Conservation (phyloP, 1,140 invertebrate genomes). For the Littorina saxatilis region DNA sequence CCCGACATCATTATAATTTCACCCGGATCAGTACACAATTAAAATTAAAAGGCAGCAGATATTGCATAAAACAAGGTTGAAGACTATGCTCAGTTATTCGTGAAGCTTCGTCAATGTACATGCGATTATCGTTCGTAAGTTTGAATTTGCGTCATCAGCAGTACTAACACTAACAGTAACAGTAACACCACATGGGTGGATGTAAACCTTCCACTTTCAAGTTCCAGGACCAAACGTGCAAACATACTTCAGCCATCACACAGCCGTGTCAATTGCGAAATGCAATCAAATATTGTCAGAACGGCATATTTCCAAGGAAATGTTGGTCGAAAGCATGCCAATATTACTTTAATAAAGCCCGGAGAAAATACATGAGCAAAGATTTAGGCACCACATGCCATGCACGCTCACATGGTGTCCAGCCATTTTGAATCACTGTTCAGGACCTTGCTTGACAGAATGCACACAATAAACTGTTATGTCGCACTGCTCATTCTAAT, state of each 20-base stretch:
- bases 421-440: constrained; percentile 63
- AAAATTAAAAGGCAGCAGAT: no score
- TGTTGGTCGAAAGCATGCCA: not conserved
- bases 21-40: no score
- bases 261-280: not conserved
- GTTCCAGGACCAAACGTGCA: constrained; percentile 6
- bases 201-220: no score
- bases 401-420: constrained; percentile 45
- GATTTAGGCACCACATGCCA: not conserved
- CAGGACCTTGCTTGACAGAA: not conserved
- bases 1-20: no score
- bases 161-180: no score
- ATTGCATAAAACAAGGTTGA: no score
- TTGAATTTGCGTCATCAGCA: constrained; percentile 24
- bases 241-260: not conserved
- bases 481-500: no score
- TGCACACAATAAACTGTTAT: not conserved
- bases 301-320: not conserved
- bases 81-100: no score
- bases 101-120: no score
- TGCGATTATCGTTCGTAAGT: no score
- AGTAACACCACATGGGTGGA: not conserved
- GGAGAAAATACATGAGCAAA: not conserved
- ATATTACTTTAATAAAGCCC: not conserved
- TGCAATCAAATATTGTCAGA: not conserved